A percentile compares a stretch with the other conserved stretches of the same genome.
Evolutionary conservation across 2,888 invertebrate species (phyloP).

Genomic region (Heterodera filipjevi): DNA sequence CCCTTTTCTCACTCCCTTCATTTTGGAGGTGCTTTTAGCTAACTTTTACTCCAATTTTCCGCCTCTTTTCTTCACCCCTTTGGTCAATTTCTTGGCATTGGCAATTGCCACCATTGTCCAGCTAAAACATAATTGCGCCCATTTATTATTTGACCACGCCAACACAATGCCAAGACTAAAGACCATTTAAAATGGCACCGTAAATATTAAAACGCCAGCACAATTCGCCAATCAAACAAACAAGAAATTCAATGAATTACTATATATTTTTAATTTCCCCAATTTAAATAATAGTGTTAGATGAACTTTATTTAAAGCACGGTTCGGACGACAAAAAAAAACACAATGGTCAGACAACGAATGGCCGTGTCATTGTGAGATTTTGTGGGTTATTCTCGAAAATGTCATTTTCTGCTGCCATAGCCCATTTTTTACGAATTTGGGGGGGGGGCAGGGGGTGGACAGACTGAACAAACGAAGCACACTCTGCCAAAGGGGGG

Average conservation of each 20-base stretch:
- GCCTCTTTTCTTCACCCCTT: background rate
- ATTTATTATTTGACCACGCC: slow-evolving; percentile 5
- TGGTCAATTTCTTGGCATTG: background rate
- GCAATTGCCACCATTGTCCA: background rate
- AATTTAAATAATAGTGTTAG: too few species aligned
- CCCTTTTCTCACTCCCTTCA: background rate
- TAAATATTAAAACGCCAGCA: background rate
- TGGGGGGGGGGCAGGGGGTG: background rate
- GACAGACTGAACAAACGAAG: background rate
- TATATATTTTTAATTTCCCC: background rate
- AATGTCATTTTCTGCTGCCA: background rate
- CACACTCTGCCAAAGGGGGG: background rate
- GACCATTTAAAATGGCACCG: background rate
- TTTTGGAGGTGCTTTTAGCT: background rate
- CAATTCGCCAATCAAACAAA: background rate
- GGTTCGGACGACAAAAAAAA: background rate
- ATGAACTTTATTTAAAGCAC: too few species aligned
- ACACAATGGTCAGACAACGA: background rate
- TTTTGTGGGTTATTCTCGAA: background rate
- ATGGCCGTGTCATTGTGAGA: slow-evolving; percentile 4
- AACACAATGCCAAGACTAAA: background rate
- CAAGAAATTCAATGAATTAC: background rate
- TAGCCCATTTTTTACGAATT: background rate
- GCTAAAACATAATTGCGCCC: slow-evolving; percentile 2
- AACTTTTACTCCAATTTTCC: background rate